phyloP scores from a whole-genome alignment of 1,140 invertebrate species.

The Oedothorax gibbosus region DNA sequence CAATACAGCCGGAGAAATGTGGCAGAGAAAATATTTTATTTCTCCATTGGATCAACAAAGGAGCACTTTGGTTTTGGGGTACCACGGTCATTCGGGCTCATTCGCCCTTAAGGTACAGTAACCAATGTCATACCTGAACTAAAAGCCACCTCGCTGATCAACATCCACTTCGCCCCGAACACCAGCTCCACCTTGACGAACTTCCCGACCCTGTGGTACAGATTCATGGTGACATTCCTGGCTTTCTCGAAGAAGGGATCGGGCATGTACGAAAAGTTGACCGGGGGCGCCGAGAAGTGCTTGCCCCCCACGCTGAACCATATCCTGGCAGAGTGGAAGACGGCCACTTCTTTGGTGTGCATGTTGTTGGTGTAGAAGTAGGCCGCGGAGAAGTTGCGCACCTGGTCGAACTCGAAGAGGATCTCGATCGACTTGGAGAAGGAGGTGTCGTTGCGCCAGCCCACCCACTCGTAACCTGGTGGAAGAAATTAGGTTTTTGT shows the following conservation, averaged over 20 bases:
- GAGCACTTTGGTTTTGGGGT: too few species aligned
- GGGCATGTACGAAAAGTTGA: conserved; percentile 77
- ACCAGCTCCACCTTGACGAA: conserved; percentile 84
- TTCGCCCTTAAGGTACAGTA: too few species aligned
- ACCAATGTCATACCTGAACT: conserved; percentile 81
- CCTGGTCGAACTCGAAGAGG: conserved; percentile 88
- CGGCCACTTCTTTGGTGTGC: conserved; percentile 76
- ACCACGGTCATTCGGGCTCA: too few species aligned
- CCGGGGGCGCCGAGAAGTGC: conserved; percentile 69
- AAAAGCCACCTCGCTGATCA: conserved; percentile 88
- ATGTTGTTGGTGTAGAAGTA: conserved; percentile 84
- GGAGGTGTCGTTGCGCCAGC: conserved; percentile 84
- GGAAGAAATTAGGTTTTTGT: not conserved
- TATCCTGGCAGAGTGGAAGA: conserved; percentile 82
- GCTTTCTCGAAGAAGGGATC: conserved; percentile 86
- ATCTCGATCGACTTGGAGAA: conserved; percentile 71
- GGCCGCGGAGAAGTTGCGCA: conserved; percentile 89
- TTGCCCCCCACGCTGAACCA: conserved; percentile 84
- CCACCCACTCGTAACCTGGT: conserved; percentile 87
- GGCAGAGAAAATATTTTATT: too few species aligned
- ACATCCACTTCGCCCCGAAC: conserved; percentile 88
- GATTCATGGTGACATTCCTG: conserved; percentile 83
- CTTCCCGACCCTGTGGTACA: conserved; percentile 83
- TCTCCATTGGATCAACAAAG: too few species aligned
- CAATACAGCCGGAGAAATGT: too few species aligned